A percentile compares a stretch with the other conserved stretches of the same genome.
Conservation (phyloP, 2,888 invertebrate genomes). For the Spilosoma lubricipeda region DNA sequence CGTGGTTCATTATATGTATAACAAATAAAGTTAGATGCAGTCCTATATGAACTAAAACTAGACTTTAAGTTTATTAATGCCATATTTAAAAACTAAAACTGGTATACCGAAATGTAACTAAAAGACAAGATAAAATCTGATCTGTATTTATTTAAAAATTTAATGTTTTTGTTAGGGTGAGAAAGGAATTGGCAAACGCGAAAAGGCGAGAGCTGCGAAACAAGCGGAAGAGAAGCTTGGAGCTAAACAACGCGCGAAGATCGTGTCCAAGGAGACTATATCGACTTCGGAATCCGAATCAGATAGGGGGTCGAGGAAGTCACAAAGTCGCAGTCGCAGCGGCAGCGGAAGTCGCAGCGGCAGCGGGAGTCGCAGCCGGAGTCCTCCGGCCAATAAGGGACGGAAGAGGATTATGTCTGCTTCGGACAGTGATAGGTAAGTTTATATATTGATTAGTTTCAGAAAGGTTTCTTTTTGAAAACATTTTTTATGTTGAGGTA, state of each 20-base stretch:
- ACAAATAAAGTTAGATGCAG: too few relatives aligned
- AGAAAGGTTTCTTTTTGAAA: too few relatives aligned
- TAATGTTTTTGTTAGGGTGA: conserved; percentile 60
- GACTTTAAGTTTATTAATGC: not conserved
- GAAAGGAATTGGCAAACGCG: conserved; percentile 77
- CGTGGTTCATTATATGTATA: too few relatives aligned
- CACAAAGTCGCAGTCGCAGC: conserved; percentile 65
- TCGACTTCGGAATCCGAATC: conserved; percentile 95
- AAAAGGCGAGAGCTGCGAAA: conserved; percentile 70
- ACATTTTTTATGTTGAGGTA: not conserved
- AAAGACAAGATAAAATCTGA: not conserved
- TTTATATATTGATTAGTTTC: too few relatives aligned
- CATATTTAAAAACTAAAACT: not conserved
- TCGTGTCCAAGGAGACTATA: conserved; percentile 97
- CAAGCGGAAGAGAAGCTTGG: conserved; percentile 89
- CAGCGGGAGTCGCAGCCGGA: conserved; percentile 59
- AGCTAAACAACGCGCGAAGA: conserved; percentile 94
- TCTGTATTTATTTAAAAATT: not conserved
- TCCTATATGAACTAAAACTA: not conserved
- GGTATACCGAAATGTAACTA: not conserved
- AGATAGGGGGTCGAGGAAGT: conserved; percentile 75
- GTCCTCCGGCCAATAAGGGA: conserved; percentile 79
- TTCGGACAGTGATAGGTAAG: conserved; percentile 85
- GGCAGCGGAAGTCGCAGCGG: conserved; percentile 76
- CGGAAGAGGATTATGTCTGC: conserved; percentile 88